Conservation (phyloP, 2,113 vertebrate genomes). For the Microcebus griseorufus region DNA sequence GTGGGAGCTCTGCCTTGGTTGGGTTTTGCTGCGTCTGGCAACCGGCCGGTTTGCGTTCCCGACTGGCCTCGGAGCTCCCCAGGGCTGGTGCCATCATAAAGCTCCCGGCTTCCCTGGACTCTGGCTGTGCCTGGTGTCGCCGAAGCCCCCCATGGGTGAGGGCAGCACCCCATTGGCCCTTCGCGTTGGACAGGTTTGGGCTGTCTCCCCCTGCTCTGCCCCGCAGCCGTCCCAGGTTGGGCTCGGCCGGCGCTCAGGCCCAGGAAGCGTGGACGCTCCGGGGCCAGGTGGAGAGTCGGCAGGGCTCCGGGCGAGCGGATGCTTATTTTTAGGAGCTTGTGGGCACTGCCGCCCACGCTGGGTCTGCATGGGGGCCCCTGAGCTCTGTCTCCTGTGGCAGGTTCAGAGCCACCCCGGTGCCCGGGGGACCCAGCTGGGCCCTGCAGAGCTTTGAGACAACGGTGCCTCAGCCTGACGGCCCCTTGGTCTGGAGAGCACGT, state of each 20-base stretch:
- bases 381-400: background rate
- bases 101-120: background rate
- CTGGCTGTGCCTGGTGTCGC: background rate
- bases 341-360: background rate
- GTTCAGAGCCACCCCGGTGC: background rate
- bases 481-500: accelerated
- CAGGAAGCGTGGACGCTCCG: background rate
- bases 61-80: background rate
- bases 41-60: background rate
- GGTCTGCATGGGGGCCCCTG: background rate
- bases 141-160: background rate
- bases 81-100: background rate
- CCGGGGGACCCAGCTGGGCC: background rate
- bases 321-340: slow-evolving; percentile 58
- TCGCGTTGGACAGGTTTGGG: background rate
- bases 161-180: background rate
- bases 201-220: background rate
- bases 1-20: background rate
- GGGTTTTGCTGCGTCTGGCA: too few species aligned
- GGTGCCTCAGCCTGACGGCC: accelerated
- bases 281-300: slow-evolving; percentile 68
- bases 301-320: slow-evolving; percentile 45
- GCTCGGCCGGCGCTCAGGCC: background rate
- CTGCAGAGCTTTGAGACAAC: background rate
- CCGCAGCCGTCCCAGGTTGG: accelerated